Evolutionary conservation across 2,113 vertebrate genomes (phyloP).

Genomic region (Misgurnus mizolepis): DNA sequence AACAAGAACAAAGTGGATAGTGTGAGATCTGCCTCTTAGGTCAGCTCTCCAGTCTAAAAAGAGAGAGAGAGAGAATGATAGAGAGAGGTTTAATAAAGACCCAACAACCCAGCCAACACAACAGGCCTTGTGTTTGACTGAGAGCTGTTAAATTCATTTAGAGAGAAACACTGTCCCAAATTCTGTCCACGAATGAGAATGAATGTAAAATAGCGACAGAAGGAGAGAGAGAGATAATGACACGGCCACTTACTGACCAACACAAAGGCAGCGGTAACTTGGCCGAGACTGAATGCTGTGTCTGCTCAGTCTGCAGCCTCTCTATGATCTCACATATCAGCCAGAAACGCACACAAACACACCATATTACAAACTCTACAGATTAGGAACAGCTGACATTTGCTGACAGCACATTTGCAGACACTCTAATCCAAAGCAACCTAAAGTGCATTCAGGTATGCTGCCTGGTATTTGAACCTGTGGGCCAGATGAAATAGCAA

Average conservation of each 20-base stretch:
- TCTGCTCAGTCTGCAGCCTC: conserved; percentile 40
- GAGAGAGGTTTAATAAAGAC: conserved; percentile 25
- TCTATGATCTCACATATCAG: conserved; percentile 38
- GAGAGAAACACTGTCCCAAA: neutral
- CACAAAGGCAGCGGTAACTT: conserved; percentile 9
- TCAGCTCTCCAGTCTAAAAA: conserved; percentile 28
- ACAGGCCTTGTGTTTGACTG: conserved; percentile 34
- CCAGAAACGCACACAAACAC: neutral
- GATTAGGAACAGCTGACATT: too few relatives aligned
- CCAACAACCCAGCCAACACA: conserved; percentile 19
- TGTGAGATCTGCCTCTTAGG: conserved; percentile 63
- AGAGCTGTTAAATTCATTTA: conserved; percentile 25
- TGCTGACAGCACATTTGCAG: too few relatives aligned
- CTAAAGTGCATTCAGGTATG: too few relatives aligned
- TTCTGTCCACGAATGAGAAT: conserved; percentile 38
- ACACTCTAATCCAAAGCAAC: too few relatives aligned
- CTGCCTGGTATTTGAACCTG: too few relatives aligned
- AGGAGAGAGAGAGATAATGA: conserved; percentile 19
- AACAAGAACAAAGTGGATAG: conserved; percentile 63
- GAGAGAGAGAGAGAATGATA: conserved; percentile 34
- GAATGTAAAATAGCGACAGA: conserved; percentile 2
- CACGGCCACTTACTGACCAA: conserved; percentile 26
- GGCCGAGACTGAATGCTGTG: conserved; percentile 17
- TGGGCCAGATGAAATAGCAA: too few relatives aligned
- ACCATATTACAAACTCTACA: too few relatives aligned